Evolutionary conservation across 2,888 invertebrate genomes (phyloP).

Genomic region (Sinotaia quadrata): DNA sequence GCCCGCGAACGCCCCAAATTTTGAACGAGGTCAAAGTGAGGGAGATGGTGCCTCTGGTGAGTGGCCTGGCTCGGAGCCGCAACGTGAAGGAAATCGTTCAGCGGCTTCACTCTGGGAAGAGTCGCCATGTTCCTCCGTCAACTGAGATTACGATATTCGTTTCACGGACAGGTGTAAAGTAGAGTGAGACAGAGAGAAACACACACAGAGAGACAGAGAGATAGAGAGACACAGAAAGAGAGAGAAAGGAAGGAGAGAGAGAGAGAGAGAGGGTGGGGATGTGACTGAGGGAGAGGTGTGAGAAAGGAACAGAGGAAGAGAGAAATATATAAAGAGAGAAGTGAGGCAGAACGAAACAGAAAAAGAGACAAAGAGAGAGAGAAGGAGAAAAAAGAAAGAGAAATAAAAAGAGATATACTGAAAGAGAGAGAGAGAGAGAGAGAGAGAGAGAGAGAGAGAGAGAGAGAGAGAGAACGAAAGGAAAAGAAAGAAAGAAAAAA

Average conservation of each 20-base stretch:
- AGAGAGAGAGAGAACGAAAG: no score
- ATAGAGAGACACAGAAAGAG: no score
- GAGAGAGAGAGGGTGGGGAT: background rate
- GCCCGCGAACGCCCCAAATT: slow-evolving; percentile 14
- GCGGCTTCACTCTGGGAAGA: slow-evolving; percentile 23
- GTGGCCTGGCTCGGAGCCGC: slow-evolving; percentile 31
- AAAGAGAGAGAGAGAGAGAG: no score
- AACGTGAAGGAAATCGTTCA: slow-evolving; percentile 35
- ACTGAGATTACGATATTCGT: slow-evolving; percentile 18
- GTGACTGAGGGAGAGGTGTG: background rate
- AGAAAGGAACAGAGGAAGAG: background rate
- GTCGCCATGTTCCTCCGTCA: background rate
- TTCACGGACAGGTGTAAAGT: background rate
- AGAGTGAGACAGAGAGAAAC: no score
- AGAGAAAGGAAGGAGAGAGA: background rate
- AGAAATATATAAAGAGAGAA: background rate
- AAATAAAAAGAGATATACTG: background rate
- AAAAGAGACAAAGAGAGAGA: background rate
- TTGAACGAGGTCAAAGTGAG: slow-evolving; percentile 19
- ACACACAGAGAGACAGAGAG: no score
- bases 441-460: slow-evolving; percentile 14
- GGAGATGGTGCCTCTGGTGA: slow-evolving; percentile 31
- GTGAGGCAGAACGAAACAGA: background rate
- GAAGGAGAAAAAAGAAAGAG: background rate
- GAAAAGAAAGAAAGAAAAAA: slow-evolving; percentile 10